Evolutionary conservation across 2,113 vertebrate species (phyloP), one percentile per base, ranked within the genome.

Genomic region (Entelurus aequoreus): DNA sequence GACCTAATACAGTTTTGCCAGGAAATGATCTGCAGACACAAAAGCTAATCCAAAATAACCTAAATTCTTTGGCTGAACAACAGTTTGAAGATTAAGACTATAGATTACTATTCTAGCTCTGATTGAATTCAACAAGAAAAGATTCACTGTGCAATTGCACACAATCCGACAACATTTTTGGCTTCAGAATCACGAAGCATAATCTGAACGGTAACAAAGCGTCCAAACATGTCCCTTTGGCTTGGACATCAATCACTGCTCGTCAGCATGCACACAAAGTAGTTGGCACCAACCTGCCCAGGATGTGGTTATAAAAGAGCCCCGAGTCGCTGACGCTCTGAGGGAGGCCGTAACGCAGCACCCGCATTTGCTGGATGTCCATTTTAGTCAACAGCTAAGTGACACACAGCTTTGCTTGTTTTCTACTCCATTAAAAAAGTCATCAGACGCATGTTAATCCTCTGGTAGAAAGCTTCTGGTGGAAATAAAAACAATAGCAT

Each of bases 251-350:
- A 65, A 57, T 48, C 64, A 65, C 47, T 57, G 19, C 47, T 14
- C 52, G 48, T 15, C 48, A 54, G 56, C 16, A 1, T 35, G 54
- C 47, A 65, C 21, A 65, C 55, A 71, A 67, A 66, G 62, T 47
- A 28, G 66, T 65, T 1, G 40, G 63, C 58, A 86, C 88, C 71
- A 66, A 89, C 89, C 88, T 90, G 83, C 70, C 76, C 75, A 78
- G 68, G 54, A 83, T 76, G 74, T 79, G 81, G 63, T 49, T 83
- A 70, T 82, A 78, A 76, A 87, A 86, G 62, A 88, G 58, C 28
- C 88, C 88, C n/a, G 87, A 89, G 77, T 88, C 88, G 70, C 86
- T 88, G 72, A 90, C 77, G 46, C 87, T 87, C 79, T 88, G 86
- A 16, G 88, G 88, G 54, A 90, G 80, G 70, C 85, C 88, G 76